Percentiles rank a stretch among this genome's conserved stretches.
Conservation (phyloP, 1,140 invertebrate genomes). For the Drosophila rufa region DNA sequence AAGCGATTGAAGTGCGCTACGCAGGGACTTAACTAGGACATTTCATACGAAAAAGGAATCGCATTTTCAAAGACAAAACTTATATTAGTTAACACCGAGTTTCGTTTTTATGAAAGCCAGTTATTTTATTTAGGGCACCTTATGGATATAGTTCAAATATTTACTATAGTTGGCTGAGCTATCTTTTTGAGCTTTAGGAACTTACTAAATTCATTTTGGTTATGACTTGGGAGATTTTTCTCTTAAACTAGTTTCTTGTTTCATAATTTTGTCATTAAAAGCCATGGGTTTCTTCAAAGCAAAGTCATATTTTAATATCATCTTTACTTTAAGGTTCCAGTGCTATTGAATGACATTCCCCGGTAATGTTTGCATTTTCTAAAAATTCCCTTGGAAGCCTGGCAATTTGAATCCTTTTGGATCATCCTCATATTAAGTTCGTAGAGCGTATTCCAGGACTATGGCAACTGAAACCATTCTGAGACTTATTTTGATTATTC, state of each 20-base stretch:
- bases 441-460: conserved; percentile 21
- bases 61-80: neutral
- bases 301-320: no score
- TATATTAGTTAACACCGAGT: neutral
- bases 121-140: neutral
- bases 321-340: neutral
- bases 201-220: neutral
- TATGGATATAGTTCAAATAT: conserved; percentile 1
- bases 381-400: neutral
- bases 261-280: neutral
- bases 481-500: conserved; percentile 1
- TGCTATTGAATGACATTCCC: neutral
- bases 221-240: neutral
- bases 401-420: neutral
- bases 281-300: neutral
- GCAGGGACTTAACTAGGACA: neutral
- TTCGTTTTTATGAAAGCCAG: neutral
- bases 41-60: neutral
- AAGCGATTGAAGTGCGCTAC: conserved; percentile 23
- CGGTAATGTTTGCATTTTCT: neutral
- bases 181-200: neutral
- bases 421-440: neutral
- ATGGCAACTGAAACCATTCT: conserved; percentile 8
- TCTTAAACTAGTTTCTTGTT: no score
- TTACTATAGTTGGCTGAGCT: neutral